Percentiles rank a stretch among this genome's conserved stretches.
phyloP scores from a whole-genome alignment of 2,113 vertebrate genomes.

The Scophthalmus maximus region DNA sequence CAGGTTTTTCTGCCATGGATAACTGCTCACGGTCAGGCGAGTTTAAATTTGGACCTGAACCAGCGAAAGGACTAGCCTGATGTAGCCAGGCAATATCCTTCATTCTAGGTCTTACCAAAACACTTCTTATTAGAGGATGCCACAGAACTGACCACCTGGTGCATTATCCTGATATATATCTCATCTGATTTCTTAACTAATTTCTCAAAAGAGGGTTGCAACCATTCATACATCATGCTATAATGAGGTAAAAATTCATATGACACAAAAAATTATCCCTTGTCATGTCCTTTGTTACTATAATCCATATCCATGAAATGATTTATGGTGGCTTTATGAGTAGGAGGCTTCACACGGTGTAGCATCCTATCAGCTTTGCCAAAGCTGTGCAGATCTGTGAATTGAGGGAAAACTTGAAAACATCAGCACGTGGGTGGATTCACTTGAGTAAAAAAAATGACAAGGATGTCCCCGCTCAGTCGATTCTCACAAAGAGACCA shows the following conservation, averaged over 20 bases:
- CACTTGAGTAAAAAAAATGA: constrained; percentile 63
- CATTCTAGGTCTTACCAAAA: too few species aligned
- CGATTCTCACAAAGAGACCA: constrained; percentile 50
- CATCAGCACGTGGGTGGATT: constrained; percentile 66
- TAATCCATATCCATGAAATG: constrained; percentile 48
- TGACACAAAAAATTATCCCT: constrained; percentile 1
- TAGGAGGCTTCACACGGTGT: constrained; percentile 49
- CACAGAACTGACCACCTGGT: neutral
- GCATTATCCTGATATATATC: neutral
- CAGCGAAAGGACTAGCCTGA: neutral
- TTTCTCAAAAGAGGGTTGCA: neutral
- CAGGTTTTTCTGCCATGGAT: neutral
- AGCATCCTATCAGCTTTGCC: constrained; percentile 60
- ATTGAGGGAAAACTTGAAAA: constrained; percentile 55
- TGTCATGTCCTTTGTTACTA: constrained; percentile 19
- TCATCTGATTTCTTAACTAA: neutral
- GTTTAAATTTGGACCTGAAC: neutral
- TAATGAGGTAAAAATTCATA: constrained; percentile 20
- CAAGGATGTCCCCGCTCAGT: constrained; percentile 63
- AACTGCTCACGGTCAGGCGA: neutral
- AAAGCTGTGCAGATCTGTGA: constrained; percentile 60
- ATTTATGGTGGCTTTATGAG: constrained; percentile 32
- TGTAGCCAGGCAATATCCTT: too few species aligned
- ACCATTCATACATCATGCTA: neutral
- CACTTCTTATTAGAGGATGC: too few species aligned